phyloP scores from a whole-genome alignment of 2,797 vertebrate genomes.

The Enteromius viviparus region DNA sequence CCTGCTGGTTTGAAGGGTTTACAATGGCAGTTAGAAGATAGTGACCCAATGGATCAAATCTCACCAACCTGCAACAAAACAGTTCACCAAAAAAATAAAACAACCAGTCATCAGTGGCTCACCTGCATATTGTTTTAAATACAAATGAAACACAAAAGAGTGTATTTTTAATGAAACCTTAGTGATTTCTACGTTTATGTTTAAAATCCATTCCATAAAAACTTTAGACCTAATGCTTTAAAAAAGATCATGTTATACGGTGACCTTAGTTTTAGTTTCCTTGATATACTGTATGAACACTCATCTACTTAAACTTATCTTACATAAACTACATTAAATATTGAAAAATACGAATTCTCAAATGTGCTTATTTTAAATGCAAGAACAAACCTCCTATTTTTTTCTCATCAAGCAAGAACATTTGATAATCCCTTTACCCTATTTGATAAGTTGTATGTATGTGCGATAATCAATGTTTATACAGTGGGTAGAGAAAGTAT shows the following conservation, averaged over 20 bases:
- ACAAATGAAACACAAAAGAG: neutral
- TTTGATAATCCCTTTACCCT: neutral
- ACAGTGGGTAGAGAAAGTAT: too few species aligned
- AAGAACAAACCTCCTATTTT: neutral
- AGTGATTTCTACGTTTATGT: neutral
- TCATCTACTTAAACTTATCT: too few species aligned
- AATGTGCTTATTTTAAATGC: neutral
- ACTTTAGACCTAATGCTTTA: neutral
- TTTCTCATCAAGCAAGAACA: neutral
- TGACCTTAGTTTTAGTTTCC: too few species aligned
- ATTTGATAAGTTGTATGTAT: neutral
- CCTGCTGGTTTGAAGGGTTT: constrained; percentile 96
- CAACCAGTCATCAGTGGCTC: neutral
- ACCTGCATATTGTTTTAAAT: neutral
- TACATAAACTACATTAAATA: neutral
- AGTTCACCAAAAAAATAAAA: neutral
- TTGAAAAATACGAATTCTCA: neutral
- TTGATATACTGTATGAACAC: neutral
- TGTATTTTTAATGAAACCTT: neutral
- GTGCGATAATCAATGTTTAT: neutral
- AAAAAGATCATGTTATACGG: neutral
- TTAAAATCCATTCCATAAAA: constrained; percentile 7
- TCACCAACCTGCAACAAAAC: constrained; percentile 82
- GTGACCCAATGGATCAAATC: constrained; percentile 96
- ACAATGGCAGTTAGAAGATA: constrained; percentile 96